These are phyloP conservation scores for Ladona fulva DNA, from an alignment of 1,140 invertebrate genomes.

Conservation along the genomic window DNA sequence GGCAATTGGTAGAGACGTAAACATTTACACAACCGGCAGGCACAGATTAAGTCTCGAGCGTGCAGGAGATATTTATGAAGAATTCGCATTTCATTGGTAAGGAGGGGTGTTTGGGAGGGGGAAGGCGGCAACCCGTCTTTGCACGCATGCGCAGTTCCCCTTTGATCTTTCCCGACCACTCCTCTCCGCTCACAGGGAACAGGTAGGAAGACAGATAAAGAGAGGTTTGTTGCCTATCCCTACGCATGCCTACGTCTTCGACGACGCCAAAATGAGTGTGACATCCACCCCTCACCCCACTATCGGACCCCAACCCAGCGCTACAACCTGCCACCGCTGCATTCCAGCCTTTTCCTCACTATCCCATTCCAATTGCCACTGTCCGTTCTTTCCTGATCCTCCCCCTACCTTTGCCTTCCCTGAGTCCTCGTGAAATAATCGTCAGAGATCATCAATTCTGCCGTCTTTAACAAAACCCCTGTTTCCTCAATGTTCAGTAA, in stretches of 20 bases:
- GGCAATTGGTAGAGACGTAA: too few relatives aligned
- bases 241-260: background rate
- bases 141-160: background rate
- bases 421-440: background rate
- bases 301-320: background rate
- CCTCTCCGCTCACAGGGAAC: background rate
- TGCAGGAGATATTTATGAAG: background rate
- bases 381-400: background rate
- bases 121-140: background rate
- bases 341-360: background rate
- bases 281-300: background rate
- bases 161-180: background rate
- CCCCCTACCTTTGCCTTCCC: background rate
- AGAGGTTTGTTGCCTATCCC: background rate
- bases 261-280: conserved; percentile 7
- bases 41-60: background rate
- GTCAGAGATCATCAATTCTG: background rate
- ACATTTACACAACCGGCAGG: background rate
- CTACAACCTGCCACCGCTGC: background rate
- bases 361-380: background rate
- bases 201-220: background rate
- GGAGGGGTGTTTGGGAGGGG: background rate
- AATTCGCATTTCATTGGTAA: background rate
- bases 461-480: background rate
- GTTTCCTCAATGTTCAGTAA: too few relatives aligned